Evolutionary conservation across 1,140 invertebrate species (phyloP).

Genomic region (Dendroctonus ponderosae): DNA sequence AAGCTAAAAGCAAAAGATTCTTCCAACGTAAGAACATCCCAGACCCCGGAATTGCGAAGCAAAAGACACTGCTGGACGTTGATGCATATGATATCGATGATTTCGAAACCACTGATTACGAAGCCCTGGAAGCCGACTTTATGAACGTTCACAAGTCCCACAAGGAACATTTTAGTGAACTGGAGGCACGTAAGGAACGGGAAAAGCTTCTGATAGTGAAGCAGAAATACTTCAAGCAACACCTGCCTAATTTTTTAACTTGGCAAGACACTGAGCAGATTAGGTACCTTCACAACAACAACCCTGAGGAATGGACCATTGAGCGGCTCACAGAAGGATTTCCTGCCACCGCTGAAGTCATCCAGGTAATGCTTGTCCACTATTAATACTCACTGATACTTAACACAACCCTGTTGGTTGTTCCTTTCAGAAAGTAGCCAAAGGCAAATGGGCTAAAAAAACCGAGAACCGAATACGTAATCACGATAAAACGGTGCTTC

Average conservation of each 20-base stretch:
- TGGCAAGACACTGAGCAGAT: conserved; percentile 84
- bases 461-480: conserved; percentile 56
- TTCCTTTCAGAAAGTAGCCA: conserved; percentile 60
- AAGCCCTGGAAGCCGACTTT: conserved; percentile 56
- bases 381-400: conserved; percentile 1
- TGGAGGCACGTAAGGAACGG: conserved; percentile 47
- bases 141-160: conserved; percentile 49
- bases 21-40: conserved; percentile 3
- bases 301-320: conserved; percentile 72
- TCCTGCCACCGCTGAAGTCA: conserved; percentile 65
- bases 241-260: conserved; percentile 72
- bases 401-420: neutral
- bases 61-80: conserved; percentile 14
- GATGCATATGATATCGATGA: conserved; percentile 40
- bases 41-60: conserved; percentile 28
- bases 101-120: conserved; percentile 44
- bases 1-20: neutral
- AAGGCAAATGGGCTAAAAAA: conserved; percentile 61
- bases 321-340: conserved; percentile 75
- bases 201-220: conserved; percentile 62
- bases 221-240: conserved; percentile 72
- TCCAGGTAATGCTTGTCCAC: conserved; percentile 53
- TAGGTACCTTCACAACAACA: conserved; percentile 61
- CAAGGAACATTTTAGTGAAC: conserved; percentile 51
- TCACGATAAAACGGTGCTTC: conserved; percentile 64